Base-by-base conservation (phyloP, 2,113 vertebrate genomes). In the Aegotheles bennettii region DNA sequence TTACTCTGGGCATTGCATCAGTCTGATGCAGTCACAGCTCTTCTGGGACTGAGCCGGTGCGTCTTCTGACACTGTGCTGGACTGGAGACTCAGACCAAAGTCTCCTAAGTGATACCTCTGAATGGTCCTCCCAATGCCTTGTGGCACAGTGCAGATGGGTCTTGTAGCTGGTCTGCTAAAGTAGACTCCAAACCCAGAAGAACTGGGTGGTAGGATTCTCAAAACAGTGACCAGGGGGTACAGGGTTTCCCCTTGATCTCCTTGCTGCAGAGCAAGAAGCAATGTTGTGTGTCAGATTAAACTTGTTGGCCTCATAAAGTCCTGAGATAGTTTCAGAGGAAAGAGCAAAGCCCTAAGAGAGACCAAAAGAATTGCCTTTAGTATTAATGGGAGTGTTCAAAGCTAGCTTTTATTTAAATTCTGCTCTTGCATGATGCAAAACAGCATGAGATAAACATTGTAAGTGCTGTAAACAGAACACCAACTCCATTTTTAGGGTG, bases 1-100 rank as follows among this genome's bases (percentile, higher is more conserved):
- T 91, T 82, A 91, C 21, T 75, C 38, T 40, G 92, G 68, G 82
- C 87, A 56, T 53, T 60, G 65, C 87, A 84, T 43, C 78, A 93
- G 56, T 56, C 60, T 91, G 26, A 67, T 56, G 69, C 35, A 82
- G 51, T 56, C 81, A 43, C 77, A 85, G 78, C 26, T 84, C 69
- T 67, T 40, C 73, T 51, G 64, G 65, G 56, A 51, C 48, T 0
- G 2, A 79, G 77, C 20, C 0, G 7, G 38, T 38, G 15, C 0
- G 0, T 10, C 10, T 50, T 60, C 59, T 78, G 59, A 45, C 3
- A 1, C 16, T 42, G 26, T n/a, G 19, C 68, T 53, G 56, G 68
- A 10, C 47, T 40, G 47, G 40, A 23, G 36, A 65, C 9, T 59
- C 54, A 75, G 20, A 74, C 20, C 63, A 69, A 63, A 73, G 6